These are phyloP conservation scores for Aculops lycopersici DNA, from an alignment of 1,140 invertebrate genomes.

Conservation along the genomic window DNA sequence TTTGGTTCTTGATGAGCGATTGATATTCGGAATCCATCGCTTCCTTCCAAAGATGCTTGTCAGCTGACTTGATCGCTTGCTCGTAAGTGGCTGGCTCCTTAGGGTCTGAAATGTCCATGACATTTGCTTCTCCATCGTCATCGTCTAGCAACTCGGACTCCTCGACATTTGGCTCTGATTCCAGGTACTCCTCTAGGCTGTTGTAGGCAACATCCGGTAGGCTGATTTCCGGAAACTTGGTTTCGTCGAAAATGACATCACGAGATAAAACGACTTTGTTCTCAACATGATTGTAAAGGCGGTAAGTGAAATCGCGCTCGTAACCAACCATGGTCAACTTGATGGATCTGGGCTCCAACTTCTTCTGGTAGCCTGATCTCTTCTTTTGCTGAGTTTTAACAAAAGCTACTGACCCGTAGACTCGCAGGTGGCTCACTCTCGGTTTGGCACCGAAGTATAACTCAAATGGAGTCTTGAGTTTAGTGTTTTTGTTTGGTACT, in stretches of 20 bases:
- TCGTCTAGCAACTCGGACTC: no score
- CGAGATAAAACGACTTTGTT: no score
- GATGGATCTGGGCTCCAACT: slow-evolving; percentile 9
- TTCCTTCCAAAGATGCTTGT: slow-evolving; percentile 13
- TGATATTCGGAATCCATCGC: slow-evolving; percentile 16
- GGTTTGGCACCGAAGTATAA: not conserved
- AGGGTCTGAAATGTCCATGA: no score
- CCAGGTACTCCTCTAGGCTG: no score
- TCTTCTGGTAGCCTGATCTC: slow-evolving; percentile 2
- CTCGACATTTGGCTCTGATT: no score
- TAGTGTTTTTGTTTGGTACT: not conserved
- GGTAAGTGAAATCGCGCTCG: not conserved
- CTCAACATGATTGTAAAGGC: not conserved
- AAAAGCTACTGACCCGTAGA: not conserved
- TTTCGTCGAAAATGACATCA: no score
- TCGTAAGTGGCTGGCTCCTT: slow-evolving; percentile 10
- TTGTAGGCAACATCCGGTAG: no score
- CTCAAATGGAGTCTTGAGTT: not conserved
- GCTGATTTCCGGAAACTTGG: no score
- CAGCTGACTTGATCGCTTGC: slow-evolving; percentile 13
- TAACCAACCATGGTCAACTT: slow-evolving; percentile 10
- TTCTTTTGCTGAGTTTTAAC: not conserved
- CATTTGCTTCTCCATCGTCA: no score
- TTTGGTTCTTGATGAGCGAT: slow-evolving; percentile 13
- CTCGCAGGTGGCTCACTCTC: not conserved